Evolutionary conservation across 2,113 vertebrate species (phyloP).

Genomic region (Perca flavescens): DNA sequence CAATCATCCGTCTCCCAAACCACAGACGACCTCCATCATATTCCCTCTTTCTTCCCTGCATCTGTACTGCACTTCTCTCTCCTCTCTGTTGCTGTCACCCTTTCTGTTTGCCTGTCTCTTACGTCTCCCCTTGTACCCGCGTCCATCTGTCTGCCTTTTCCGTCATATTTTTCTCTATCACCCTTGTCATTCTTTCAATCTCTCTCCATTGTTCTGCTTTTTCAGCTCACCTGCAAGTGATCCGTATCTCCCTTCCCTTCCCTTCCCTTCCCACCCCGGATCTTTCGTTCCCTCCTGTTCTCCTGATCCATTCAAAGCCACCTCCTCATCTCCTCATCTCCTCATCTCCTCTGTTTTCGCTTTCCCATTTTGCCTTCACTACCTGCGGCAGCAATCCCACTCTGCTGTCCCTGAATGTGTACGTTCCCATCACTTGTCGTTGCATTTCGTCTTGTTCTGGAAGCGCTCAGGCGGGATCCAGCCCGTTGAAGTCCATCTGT

Average conservation of each 20-base stretch:
- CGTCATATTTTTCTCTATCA: slow-evolving; percentile 30
- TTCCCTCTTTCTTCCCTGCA: slow-evolving; percentile 36
- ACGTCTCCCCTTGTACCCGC: slow-evolving; percentile 25
- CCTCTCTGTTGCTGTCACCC: slow-evolving; percentile 54
- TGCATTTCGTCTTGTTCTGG: slow-evolving; percentile 43
- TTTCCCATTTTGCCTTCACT: slow-evolving; percentile 23
- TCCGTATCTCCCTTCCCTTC: slow-evolving; percentile 10
- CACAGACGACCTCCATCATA: slow-evolving; percentile 73
- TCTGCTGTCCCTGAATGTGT: slow-evolving; percentile 43
- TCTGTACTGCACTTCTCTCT: slow-evolving; percentile 40
- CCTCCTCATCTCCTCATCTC: not conserved
- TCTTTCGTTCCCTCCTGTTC: not conserved
- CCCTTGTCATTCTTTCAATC: slow-evolving; percentile 21
- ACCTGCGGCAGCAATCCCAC: slow-evolving; percentile 17
- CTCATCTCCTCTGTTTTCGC: not conserved
- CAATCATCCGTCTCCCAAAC: slow-evolving; percentile 60
- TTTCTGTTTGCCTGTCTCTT: slow-evolving; percentile 57
- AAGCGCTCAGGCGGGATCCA: slow-evolving; percentile 37
- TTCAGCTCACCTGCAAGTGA: slow-evolving; percentile 18
- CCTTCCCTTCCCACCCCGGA: not conserved
- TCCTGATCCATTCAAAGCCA: slow-evolving; percentile 22
- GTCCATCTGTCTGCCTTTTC: slow-evolving; percentile 37
- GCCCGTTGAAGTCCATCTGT: slow-evolving; percentile 74
- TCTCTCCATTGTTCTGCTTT: slow-evolving; percentile 1
- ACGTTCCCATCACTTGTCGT: slow-evolving; percentile 49